Percentiles rank a stretch among this genome's conserved stretches.
phyloP scores from a whole-genome alignment of 2,888 invertebrate genomes.

The Panorpa germanica region DNA sequence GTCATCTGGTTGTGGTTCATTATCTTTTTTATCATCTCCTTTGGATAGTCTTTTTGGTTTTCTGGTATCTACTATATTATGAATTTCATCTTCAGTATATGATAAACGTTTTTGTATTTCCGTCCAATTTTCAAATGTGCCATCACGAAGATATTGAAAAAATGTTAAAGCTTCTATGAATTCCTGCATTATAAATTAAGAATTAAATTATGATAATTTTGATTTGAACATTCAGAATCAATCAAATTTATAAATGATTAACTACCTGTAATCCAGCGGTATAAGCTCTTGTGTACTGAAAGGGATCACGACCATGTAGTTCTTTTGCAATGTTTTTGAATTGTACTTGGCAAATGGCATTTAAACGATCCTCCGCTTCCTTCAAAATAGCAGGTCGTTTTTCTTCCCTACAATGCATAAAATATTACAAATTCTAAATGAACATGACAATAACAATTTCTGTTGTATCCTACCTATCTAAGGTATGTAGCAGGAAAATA shows the following conservation, averaged over 20 bases:
- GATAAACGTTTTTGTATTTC: constrained; percentile 33
- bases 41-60: no score
- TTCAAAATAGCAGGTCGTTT: constrained; percentile 31
- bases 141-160: constrained; percentile 43
- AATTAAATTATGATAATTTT: no score
- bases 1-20: no score
- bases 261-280: constrained; percentile 37
- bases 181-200: no score
- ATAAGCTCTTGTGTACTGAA: constrained; percentile 46
- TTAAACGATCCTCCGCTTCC: constrained; percentile 47
- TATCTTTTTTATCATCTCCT: constrained; percentile 7
- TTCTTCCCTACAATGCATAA: constrained; percentile 24
- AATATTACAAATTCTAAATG: constrained; percentile 5
- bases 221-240: no score
- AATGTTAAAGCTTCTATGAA: constrained; percentile 74
- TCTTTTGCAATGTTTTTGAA: constrained; percentile 56
- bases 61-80: no score
- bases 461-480: no score
- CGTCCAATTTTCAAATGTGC: constrained; percentile 36
- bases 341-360: constrained; percentile 29
- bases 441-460: no score
- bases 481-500: constrained; percentile 69
- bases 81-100: constrained; percentile 17
- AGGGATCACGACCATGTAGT: constrained; percentile 47
- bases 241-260: no score